These are phyloP conservation scores for Macrosiphum euphorbiae DNA, from an alignment of 2,888 invertebrate genomes.

Conservation along the genomic window DNA sequence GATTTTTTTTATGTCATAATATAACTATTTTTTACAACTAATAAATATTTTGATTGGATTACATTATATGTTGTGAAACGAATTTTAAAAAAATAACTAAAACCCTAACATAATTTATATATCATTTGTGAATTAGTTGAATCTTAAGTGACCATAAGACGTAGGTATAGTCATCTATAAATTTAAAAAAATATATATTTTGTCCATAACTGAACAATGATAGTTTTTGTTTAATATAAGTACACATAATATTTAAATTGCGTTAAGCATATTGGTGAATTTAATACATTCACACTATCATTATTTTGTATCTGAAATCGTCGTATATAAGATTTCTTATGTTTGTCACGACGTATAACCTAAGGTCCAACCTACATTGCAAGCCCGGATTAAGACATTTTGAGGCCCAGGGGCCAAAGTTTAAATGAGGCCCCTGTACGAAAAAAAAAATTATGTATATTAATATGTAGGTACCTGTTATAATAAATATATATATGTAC, in stretches of 20 bases:
- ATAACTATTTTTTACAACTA: background rate
- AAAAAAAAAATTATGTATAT: too few species aligned
- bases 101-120: background rate
- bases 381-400: too few species aligned
- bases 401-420: too few species aligned
- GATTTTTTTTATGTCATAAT: background rate
- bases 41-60: too few species aligned
- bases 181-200: background rate
- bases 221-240: background rate
- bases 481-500: too few species aligned
- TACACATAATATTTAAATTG: background rate
- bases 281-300: conserved; percentile 1
- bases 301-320: background rate
- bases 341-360: conserved; percentile 4
- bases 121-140: background rate
- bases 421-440: too few species aligned
- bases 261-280: background rate
- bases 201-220: background rate
- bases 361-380: background rate
- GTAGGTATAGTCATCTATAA: background rate
- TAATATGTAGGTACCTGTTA: too few species aligned
- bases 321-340: background rate
- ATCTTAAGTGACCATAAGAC: background rate
- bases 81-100: background rate
- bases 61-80: background rate